A percentile compares a stretch with the other conserved stretches of the same genome.
Conservation (phyloP, 2,888 invertebrate genomes). For the Digitonthophagus gazella region DNA sequence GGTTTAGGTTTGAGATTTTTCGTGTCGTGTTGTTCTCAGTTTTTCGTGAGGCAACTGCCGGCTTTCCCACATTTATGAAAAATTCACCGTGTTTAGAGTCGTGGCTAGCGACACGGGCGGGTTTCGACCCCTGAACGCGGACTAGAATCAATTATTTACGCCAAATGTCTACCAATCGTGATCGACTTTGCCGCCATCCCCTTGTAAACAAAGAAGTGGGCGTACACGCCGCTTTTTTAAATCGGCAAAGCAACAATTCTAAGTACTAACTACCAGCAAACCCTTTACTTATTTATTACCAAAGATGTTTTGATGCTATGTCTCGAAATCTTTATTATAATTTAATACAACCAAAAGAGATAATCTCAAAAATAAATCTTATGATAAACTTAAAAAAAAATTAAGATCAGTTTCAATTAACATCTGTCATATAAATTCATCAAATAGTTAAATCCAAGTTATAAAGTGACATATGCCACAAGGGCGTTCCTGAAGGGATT, state of each 20-base stretch:
- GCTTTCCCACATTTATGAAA: not conserved
- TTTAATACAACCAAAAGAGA: no score
- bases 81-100: not conserved
- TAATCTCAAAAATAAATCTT: no score
- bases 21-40: not conserved
- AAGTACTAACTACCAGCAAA: not conserved
- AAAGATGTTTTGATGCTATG: not conserved
- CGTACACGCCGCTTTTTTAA: not conserved
- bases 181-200: not conserved
- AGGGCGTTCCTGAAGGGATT: not conserved
- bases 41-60: not conserved
- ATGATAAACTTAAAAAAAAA: no score
- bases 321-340: no score
- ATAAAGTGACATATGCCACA: not conserved
- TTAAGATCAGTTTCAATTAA: no score
- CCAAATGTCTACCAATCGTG: not conserved
- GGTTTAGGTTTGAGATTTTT: not conserved
- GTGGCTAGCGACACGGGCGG: not conserved
- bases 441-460: not conserved
- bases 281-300: not conserved
- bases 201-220: not conserved
- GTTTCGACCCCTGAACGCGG: not conserved
- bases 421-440: not conserved
- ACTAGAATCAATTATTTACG: not conserved
- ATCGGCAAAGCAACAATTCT: not conserved